Percentiles rank a stretch among this genome's conserved stretches.
phyloP scores from a whole-genome alignment of 2,888 invertebrate species.

The Erebia palarica region DNA sequence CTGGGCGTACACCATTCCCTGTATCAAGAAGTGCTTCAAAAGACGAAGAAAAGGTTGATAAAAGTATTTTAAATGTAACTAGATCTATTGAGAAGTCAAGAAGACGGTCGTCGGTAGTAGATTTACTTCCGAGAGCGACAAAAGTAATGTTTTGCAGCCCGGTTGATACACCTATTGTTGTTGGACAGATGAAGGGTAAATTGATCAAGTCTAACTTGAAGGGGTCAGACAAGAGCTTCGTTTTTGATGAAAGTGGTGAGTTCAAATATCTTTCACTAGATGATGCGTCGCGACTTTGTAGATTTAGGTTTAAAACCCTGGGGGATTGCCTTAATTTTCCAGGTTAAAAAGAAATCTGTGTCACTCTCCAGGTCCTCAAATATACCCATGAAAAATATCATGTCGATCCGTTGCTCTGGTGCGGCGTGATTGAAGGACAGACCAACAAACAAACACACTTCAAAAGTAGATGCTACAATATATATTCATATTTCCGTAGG shows the following conservation, averaged over 20 bases:
- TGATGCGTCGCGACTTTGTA: too few species aligned
- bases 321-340: too few species aligned
- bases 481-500: too few species aligned
- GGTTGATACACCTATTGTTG: conserved; percentile 53
- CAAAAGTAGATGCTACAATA: too few species aligned
- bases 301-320: too few species aligned
- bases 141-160: conserved; percentile 77
- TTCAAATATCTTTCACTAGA: neutral
- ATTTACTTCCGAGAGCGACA: conserved; percentile 52
- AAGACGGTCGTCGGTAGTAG: conserved; percentile 46
- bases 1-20: conserved; percentile 69
- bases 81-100: conserved; percentile 65
- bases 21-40: conserved; percentile 50
- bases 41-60: conserved; percentile 40
- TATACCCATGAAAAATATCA: too few species aligned
- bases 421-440: too few species aligned
- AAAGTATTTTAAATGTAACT: conserved; percentile 61
- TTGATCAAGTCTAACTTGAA: conserved; percentile 76
- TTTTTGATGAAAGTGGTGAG: conserved; percentile 60
- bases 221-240: conserved; percentile 75
- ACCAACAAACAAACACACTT: too few species aligned
- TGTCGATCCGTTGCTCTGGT: too few species aligned
- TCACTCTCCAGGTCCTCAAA: too few species aligned
- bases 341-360: too few species aligned
- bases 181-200: conserved; percentile 59